These are phyloP conservation scores for Actinia tenebrosa DNA, from an alignment of 64 coral and sea anemone genomes.

Conservation along the genomic window DNA sequence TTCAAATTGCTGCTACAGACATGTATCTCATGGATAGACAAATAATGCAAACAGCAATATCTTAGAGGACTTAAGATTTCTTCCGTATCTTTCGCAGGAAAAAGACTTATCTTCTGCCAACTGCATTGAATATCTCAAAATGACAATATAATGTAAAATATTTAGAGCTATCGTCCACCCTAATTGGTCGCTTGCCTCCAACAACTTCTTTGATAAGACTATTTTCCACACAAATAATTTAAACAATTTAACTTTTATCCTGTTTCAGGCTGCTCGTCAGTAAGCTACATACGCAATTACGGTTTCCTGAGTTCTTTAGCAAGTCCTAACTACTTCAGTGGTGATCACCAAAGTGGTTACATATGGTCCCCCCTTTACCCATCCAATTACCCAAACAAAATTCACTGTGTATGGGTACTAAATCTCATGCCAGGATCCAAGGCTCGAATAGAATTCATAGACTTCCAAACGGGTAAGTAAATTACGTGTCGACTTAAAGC, in stretches of 20 bases:
- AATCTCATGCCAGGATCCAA: constrained; percentile 38
- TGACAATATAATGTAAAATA: too few species aligned
- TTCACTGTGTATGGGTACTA: constrained; percentile 68
- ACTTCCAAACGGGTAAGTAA: constrained; percentile 63
- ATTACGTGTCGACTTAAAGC: not conserved
- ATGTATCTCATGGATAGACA: too few species aligned
- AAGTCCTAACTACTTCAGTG: constrained; percentile 32
- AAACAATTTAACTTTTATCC: not conserved
- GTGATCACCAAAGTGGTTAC: constrained; percentile 52
- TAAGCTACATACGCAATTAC: not conserved
- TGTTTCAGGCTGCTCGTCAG: constrained; percentile 13
- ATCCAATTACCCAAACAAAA: constrained; percentile 32
- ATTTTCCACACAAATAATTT: too few species aligned
- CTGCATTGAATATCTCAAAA: too few species aligned
- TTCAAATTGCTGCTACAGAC: too few species aligned
- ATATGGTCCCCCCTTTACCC: constrained; percentile 65
- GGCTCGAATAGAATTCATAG: constrained; percentile 53
- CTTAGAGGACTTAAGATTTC: too few species aligned
- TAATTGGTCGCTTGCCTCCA: too few species aligned
- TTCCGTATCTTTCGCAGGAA: not conserved
- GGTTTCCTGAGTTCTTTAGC: not conserved
- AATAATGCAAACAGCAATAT: too few species aligned
- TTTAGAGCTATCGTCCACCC: too few species aligned
- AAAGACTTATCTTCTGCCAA: not conserved
- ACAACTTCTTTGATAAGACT: too few species aligned